A percentile compares a stretch with the other conserved stretches of the same genome.
These are phyloP conservation scores for Malthinus seriepunctatus DNA, from an alignment of 2,888 invertebrate species.

Conservation along the genomic window DNA sequence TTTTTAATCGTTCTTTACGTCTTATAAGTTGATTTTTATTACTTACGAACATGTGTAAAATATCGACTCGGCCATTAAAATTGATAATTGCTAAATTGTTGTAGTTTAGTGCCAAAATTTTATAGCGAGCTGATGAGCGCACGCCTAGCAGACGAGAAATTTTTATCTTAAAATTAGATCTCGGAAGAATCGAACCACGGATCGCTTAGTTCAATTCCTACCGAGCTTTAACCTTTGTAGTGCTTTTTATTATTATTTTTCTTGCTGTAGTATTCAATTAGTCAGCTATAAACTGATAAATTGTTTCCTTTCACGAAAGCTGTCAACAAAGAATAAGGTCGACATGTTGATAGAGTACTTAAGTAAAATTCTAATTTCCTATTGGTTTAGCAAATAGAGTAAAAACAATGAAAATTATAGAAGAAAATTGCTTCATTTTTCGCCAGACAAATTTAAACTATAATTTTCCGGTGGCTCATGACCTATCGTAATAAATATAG, in stretches of 20 bases:
- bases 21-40: too few species aligned
- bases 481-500: constrained; percentile 1
- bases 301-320: constrained; percentile 5
- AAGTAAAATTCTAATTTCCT: constrained; percentile 7
- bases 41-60: too few species aligned
- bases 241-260: not conserved
- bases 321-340: constrained; percentile 7
- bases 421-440: not conserved
- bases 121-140: too few species aligned
- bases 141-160: too few species aligned
- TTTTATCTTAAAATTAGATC: too few species aligned
- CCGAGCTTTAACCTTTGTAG: not conserved
- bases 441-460: not conserved
- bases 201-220: not conserved
- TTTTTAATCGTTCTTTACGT: too few species aligned
- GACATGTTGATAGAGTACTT: constrained; percentile 6
- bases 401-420: constrained; percentile 3
- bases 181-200: too few species aligned
- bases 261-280: constrained; percentile 3
- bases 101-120: too few species aligned
- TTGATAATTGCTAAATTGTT: too few species aligned
- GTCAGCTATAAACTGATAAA: constrained; percentile 1
- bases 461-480: constrained; percentile 1
- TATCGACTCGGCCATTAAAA: too few species aligned
- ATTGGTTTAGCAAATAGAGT: constrained; percentile 3